Evolutionary conservation across 2,797 vertebrate genomes (phyloP).

Genomic region (Craterocephalus amniculus): DNA sequence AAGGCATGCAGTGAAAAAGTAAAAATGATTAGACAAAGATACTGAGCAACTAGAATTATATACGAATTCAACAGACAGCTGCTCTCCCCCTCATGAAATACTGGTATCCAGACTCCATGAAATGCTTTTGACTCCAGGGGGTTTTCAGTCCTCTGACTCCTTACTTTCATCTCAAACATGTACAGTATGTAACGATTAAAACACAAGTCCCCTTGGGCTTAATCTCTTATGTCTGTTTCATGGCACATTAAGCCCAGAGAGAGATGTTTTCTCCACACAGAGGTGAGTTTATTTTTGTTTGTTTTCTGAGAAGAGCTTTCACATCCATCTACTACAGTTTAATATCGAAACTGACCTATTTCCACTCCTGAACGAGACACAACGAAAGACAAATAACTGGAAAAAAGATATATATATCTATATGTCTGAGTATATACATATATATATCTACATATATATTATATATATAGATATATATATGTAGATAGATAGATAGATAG

Average conservation of each 20-base stretch:
- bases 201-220: slow-evolving; percentile 26
- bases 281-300: neutral
- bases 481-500: too few relatives aligned
- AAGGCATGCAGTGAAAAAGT: slow-evolving; percentile 28
- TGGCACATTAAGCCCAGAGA: slow-evolving; percentile 17
- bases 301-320: slow-evolving; percentile 29
- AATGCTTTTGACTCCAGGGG: slow-evolving; percentile 44
- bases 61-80: slow-evolving; percentile 67
- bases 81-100: slow-evolving; percentile 54
- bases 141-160: slow-evolving; percentile 40
- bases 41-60: slow-evolving; percentile 60
- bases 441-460: too few relatives aligned
- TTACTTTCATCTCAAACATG: slow-evolving; percentile 42
- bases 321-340: slow-evolving; percentile 24
- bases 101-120: slow-evolving; percentile 61
- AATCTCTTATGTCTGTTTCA: slow-evolving; percentile 26
- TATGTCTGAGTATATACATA: too few relatives aligned
- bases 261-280: slow-evolving; percentile 23
- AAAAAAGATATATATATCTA: neutral
- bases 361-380: slow-evolving; percentile 19
- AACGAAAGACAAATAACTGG: slow-evolving; percentile 7
- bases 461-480: slow-evolving; percentile 11
- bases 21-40: slow-evolving; percentile 47
- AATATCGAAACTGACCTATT: slow-evolving; percentile 25
- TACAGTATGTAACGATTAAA: slow-evolving; percentile 38